Conservation (phyloP, 2,797 vertebrate species). For the Menidia menidia region DNA sequence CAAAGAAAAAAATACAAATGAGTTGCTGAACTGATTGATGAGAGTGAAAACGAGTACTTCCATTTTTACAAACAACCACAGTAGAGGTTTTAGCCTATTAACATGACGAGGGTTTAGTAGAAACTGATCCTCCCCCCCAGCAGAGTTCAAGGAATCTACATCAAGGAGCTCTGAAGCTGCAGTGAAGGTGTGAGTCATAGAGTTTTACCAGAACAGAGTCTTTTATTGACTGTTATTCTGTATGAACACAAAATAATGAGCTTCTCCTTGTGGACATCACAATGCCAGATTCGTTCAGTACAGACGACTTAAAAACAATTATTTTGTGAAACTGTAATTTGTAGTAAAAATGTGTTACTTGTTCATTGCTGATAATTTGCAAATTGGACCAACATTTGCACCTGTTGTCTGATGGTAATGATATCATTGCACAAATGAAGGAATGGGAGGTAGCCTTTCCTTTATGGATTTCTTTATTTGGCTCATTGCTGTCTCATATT, state of each 20-base stretch:
- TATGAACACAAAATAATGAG: not conserved
- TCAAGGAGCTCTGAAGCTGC: not conserved
- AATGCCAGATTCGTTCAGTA: too few relatives aligned
- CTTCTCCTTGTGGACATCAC: too few relatives aligned
- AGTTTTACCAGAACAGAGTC: too few relatives aligned
- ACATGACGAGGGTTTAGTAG: too few relatives aligned
- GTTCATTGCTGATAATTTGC: not conserved
- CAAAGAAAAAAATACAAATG: too few relatives aligned
- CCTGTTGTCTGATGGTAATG: not conserved
- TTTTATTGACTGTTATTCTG: not conserved
- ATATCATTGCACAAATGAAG: not conserved
- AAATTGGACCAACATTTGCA: not conserved
- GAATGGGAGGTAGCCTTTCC: not conserved
- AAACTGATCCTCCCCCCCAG: too few relatives aligned
- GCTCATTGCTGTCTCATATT: not conserved
- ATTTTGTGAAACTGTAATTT: too few relatives aligned
- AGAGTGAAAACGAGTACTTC: too few relatives aligned
- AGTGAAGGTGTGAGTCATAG: not conserved
- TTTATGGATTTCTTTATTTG: not conserved
- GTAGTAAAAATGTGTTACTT: not conserved
- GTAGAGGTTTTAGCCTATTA: too few relatives aligned
- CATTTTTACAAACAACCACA: too few relatives aligned
- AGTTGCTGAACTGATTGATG: too few relatives aligned
- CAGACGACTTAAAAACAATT: too few relatives aligned
- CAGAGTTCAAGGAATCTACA: not conserved